Percentiles rank a stretch among this genome's conserved stretches.
Conservation (phyloP, 2,113 vertebrate genomes). For the Nyctibius bracteatus region DNA sequence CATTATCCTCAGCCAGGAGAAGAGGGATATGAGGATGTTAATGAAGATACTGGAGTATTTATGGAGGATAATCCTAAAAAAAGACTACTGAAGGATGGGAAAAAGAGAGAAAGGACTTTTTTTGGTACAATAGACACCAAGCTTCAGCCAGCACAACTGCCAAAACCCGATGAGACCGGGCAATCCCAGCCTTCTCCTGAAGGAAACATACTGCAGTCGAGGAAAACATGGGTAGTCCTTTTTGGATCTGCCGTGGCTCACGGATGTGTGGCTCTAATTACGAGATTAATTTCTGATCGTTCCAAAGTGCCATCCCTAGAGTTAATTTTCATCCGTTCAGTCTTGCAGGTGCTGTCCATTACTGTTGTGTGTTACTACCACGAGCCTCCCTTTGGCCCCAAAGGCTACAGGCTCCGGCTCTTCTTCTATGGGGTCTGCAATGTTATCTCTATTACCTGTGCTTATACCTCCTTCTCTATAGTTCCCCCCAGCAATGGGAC, state of each 20-base stretch:
- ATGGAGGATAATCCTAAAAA: constrained; percentile 86
- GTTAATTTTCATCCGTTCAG: constrained; percentile 95
- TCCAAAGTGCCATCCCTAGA: constrained; percentile 97
- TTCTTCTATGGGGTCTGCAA: constrained; percentile 97
- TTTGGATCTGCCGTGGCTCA: constrained; percentile 93
- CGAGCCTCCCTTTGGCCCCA: constrained; percentile 92
- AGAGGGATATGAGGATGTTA: constrained; percentile 86
- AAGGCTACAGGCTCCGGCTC: constrained; percentile 88
- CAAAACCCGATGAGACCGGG: constrained; percentile 70
- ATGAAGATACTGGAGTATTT: constrained; percentile 85
- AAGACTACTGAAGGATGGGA: constrained; percentile 79
- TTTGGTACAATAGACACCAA: constrained; percentile 87
- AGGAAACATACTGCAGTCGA: constrained; percentile 83
- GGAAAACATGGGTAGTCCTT: constrained; percentile 90
- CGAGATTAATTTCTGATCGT: constrained; percentile 89
- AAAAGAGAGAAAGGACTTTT: constrained; percentile 81
- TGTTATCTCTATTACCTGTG: constrained; percentile 97
- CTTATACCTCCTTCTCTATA: constrained; percentile 97
- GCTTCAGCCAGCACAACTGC: constrained; percentile 68
- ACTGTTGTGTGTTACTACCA: constrained; percentile 89
- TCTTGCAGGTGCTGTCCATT: constrained; percentile 91
- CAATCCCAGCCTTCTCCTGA: constrained; percentile 85
- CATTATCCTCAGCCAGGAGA: constrained; percentile 94
- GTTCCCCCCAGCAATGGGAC: constrained; percentile 96
- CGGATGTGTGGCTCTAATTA: constrained; percentile 93